phyloP scores from a whole-genome alignment of 2,888 invertebrate genomes.

The Pristionchus maxplancki region DNA sequence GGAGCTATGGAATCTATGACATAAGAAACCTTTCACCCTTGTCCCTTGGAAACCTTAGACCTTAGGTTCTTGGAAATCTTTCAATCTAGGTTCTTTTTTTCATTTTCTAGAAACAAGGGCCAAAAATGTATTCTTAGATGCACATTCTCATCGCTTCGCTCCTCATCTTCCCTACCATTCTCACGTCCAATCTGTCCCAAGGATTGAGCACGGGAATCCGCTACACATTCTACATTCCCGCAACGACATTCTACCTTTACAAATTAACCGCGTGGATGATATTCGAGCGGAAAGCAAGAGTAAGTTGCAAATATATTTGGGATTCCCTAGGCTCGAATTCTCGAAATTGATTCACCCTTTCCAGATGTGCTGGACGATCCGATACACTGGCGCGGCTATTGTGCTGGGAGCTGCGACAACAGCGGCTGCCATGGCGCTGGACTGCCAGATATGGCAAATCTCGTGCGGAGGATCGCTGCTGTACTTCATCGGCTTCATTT shows the following conservation, averaged over 20 bases:
- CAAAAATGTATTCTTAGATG: background rate
- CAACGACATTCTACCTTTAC: background rate
- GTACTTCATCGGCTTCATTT: background rate
- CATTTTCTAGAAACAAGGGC: background rate
- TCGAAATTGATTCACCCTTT: too few species aligned
- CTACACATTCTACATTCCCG: background rate
- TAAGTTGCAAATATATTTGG: too few species aligned
- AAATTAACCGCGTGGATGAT: background rate
- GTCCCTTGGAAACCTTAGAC: too few species aligned
- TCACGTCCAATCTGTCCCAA: background rate
- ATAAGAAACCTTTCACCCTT: too few species aligned
- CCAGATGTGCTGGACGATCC: background rate
- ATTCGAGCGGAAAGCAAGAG: background rate
- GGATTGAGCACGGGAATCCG: background rate
- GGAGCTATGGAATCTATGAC: too few species aligned
- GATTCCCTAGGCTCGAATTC: too few species aligned
- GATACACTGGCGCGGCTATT: background rate
- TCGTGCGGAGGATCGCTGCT: background rate
- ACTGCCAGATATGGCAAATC: background rate
- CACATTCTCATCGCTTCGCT: background rate
- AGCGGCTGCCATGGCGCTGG: background rate
- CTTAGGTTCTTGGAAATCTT: too few species aligned
- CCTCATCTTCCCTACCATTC: background rate
- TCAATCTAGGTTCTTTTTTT: too few species aligned
- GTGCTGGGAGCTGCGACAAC: background rate